Evolutionary conservation across 2,797 vertebrate genomes (phyloP), one percentile per base, ranked within the genome.

Genomic region (Hozukius guyotensis): DNA sequence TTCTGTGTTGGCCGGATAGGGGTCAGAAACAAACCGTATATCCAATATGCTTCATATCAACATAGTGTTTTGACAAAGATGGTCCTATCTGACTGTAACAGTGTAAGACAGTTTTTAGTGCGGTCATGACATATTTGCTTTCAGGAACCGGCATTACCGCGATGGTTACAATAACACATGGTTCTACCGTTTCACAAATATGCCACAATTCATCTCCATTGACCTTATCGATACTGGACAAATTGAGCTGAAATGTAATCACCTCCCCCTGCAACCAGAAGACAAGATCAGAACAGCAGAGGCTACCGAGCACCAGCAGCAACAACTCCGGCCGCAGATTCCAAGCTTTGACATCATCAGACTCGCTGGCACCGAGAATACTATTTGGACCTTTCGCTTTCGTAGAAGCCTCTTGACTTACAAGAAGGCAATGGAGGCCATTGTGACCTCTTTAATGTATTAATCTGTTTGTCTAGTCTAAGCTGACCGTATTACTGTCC

Each of bases 401-500:
- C 71, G 63, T 86, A 85, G 90, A 92, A 93, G 86, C 77, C 81
- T 89, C 76, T 74, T 89, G 89, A 94, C 92, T 95, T 91, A 94
- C 92, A 92, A 95, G 91, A 94, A 94, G 87, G 75, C 84, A 87
- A 83, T 32, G 46, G 75, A 91, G 83, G 91, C 80, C 84, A 87
- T 77, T 20, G 88, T 91, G 92, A 95, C 90, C 91, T 94, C 87
- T 89, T 87, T 92, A 94, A 93, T 91, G 81, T 87, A 94, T 95
- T 94, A 92, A 93, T 93, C 91, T 91, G 87, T 91, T 93, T 93
- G 87, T 88, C 90, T 94, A 92, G 92, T 94, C 94, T 88, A 89
- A 91, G 81, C 87, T 91, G 91, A 90, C 87, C 93, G 82, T 84
- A 95, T 96, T 95, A 95, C 93, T 94, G 94, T 95, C 94, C 68